Evolutionary conservation across 1,140 invertebrate genomes (phyloP), one percentile per base, ranked within the genome.

Genomic region (Tyrophagus putrescentiae): DNA sequence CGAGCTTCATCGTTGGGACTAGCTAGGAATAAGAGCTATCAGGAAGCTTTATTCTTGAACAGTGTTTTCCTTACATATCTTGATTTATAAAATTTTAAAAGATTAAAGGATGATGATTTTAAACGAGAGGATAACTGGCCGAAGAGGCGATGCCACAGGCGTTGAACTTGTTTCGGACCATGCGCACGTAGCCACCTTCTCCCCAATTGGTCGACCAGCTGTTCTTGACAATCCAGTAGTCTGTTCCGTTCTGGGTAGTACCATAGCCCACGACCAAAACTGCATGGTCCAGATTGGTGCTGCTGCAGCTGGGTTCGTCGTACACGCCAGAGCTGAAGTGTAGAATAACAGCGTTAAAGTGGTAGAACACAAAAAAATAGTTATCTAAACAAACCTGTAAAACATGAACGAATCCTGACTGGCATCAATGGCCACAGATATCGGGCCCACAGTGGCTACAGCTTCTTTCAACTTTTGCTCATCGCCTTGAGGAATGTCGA

Each of bases 71-170:
- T n/a, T n/a, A n/a, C n/a, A n/a, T n/a, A n/a, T n/a, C n/a, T n/a
- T n/a, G n/a, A n/a, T n/a, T n/a, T n/a, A n/a, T n/a, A n/a, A n/a
- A n/a, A n/a, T n/a, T n/a, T n/a, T n/a, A n/a, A n/a, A n/a, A n/a
- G n/a, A n/a, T n/a, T n/a, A n/a, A n/a, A n/a, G n/a, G n/a, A n/a
- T n/a, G n/a, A n/a, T n/a, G n/a, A n/a, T n/a, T 23, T 67, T 68
- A 74, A 28, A 75, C 69, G 0, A 67, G 60, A 5, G 72, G 75
- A 64, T 73, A 75, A 53, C 68, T 72, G 60, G 90, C 84, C 57
- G 74, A 70, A 21, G 81, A 79, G 29, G 90, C 89, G 70, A 95
- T 82, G 67, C 91, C 91, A 72, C 91, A 96, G 67, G 84, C 79
- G 71, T 95, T 95, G 1, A 84, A 65, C 65, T 80, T 79, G 72